Percentiles rank a stretch among this genome's conserved stretches.
phyloP scores from a whole-genome alignment of 2,888 invertebrate genomes.

The Cephus pygmeus region DNA sequence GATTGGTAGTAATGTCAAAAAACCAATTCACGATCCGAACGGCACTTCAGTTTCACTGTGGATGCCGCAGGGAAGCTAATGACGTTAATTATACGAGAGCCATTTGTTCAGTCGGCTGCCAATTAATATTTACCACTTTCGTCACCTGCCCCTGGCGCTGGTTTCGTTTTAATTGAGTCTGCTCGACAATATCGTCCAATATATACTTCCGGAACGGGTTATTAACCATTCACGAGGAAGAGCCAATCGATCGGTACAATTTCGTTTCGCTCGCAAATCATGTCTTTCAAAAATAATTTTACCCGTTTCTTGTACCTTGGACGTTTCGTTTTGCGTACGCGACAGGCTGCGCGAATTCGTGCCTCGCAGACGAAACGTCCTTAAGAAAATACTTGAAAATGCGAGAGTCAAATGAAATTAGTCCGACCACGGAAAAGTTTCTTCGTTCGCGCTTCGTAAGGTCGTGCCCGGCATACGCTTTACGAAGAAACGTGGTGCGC shows the following conservation, averaged over 20 bases:
- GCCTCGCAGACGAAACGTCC: constrained; percentile 26
- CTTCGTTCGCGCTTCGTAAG: neutral
- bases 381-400: constrained; percentile 37
- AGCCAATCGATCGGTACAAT: neutral
- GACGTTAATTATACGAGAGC: constrained; percentile 20
- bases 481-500: neutral
- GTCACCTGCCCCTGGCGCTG: neutral
- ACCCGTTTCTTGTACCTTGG: neutral
- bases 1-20: neutral
- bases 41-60: neutral
- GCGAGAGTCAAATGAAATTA: constrained; percentile 54
- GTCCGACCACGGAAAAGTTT: constrained; percentile 33
- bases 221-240: neutral
- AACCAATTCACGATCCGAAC: constrained; percentile 6
- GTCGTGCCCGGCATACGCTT: neutral
- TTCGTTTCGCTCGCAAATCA: neutral
- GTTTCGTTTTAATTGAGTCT: constrained; percentile 1
- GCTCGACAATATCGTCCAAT: neutral
- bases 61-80: constrained; percentile 19
- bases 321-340: neutral
- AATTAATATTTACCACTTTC: constrained; percentile 5
- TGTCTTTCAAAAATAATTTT: neutral
- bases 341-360: neutral
- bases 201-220: constrained; percentile 7
- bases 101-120: neutral